phyloP scores from a whole-genome alignment of 2,113 vertebrate genomes.

The Sterna hirundo region DNA sequence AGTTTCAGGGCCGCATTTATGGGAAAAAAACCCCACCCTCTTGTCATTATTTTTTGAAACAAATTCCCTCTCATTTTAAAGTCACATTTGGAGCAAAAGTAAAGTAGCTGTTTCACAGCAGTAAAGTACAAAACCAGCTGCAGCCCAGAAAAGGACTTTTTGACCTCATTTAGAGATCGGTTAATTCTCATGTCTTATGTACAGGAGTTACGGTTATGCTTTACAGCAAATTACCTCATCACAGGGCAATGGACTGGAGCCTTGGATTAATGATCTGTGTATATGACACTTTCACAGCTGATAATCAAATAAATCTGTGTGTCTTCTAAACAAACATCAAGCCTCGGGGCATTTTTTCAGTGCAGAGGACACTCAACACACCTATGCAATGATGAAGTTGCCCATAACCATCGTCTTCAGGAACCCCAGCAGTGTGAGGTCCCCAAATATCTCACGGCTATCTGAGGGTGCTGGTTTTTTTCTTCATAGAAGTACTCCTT shows the following conservation, averaged over 20 bases:
- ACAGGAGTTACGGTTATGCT: neutral
- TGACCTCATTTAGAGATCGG: neutral
- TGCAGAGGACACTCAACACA: neutral
- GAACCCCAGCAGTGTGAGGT: neutral
- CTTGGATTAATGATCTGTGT: neutral
- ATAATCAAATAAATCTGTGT: neutral
- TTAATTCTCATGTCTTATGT: neutral
- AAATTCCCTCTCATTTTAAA: neutral
- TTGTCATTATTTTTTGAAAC: neutral
- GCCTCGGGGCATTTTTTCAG: neutral
- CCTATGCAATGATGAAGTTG: neutral
- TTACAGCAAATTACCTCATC: neutral
- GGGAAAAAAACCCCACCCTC: neutral
- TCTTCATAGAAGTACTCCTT: neutral
- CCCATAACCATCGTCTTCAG: neutral
- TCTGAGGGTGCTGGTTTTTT: neutral
- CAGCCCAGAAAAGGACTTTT: neutral
- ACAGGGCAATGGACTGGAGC: neutral
- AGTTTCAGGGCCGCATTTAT: neutral
- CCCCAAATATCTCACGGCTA: neutral
- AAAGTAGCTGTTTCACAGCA: neutral
- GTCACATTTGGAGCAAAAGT: neutral
- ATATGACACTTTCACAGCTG: neutral
- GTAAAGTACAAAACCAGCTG: neutral
- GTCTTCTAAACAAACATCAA: neutral